phyloP scores from a whole-genome alignment of 2,797 vertebrate species.

The Rhinogobio ventralis region DNA sequence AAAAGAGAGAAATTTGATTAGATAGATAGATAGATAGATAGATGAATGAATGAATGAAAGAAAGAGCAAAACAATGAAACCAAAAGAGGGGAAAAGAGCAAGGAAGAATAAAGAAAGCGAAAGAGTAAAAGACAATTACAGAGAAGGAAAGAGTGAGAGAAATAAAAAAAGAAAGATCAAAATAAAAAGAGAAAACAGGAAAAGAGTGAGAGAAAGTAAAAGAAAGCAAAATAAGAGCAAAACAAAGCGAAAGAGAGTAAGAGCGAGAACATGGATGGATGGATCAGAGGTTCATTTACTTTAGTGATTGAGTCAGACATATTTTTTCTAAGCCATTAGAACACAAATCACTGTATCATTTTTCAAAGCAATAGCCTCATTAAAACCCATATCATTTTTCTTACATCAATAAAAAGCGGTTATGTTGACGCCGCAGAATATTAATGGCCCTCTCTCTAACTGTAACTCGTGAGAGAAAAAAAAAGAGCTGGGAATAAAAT shows the following conservation, averaged over 20 bases:
- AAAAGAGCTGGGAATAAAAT: slow-evolving; percentile 5
- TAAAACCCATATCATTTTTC: slow-evolving; percentile 26
- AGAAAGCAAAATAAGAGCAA: no score
- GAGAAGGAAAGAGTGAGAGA: neutral
- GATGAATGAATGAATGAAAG: no score
- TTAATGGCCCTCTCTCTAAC: slow-evolving; percentile 13
- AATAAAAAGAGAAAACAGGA: no score
- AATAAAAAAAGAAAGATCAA: neutral
- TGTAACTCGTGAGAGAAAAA: neutral
- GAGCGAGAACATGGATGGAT: neutral
- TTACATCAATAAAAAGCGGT: slow-evolving; percentile 7
- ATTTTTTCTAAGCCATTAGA: slow-evolving; percentile 9
- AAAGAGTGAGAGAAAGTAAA: no score
- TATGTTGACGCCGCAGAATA: slow-evolving; percentile 30
- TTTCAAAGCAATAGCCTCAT: slow-evolving; percentile 37
- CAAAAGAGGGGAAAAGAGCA: no score
- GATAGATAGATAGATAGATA: no score
- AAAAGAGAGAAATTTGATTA: no score
- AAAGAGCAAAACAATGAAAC: no score
- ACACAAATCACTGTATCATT: slow-evolving; percentile 23
- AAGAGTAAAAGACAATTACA: neutral
- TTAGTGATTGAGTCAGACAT: neutral
- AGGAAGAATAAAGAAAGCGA: no score
- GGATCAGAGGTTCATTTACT: slow-evolving; percentile 1
- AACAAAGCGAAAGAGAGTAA: no score